These are phyloP conservation scores for Argynnis bischoffii DNA, from an alignment of 2,888 invertebrate genomes.

Conservation along the genomic window DNA sequence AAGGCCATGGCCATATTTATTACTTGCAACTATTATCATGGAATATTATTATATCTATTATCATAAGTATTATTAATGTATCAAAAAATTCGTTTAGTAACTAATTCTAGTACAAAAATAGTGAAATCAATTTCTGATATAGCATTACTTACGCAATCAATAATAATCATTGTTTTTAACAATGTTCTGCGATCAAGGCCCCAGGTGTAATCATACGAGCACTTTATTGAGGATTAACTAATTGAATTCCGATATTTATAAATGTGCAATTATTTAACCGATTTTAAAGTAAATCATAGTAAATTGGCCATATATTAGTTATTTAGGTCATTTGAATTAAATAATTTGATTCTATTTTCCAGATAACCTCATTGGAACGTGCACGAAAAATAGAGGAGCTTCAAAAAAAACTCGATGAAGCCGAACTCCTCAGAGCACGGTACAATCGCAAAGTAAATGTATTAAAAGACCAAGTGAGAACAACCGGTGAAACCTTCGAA, in stretches of 20 bases:
- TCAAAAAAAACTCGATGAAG: constrained; percentile 90
- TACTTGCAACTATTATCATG: constrained; percentile 3
- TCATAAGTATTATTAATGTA: neutral
- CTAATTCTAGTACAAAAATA: too few relatives aligned
- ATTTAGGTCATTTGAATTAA: neutral
- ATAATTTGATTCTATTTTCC: constrained; percentile 27
- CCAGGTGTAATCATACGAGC: neutral
- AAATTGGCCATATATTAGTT: neutral
- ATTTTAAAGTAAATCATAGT: neutral
- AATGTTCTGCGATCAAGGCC: neutral
- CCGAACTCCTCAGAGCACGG: constrained; percentile 89
- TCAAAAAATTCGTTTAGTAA: too few relatives aligned
- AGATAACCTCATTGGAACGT: constrained; percentile 92
- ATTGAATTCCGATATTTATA: constrained; percentile 8
- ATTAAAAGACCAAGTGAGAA: constrained; percentile 87
- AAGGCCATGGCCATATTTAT: constrained; percentile 23
- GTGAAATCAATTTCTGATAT: too few relatives aligned
- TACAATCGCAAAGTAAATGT: constrained; percentile 88
- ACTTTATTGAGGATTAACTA: neutral
- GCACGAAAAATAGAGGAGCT: constrained; percentile 92
- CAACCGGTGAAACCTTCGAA: constrained; percentile 85
- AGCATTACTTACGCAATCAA: neutral
- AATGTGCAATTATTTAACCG: neutral
- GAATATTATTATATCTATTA: constrained; percentile 1
- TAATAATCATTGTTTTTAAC: neutral